A percentile compares a stretch with the other conserved stretches of the same genome.
These are phyloP conservation scores for Lophius americanus DNA, from an alignment of 2,797 vertebrate genomes.

Conservation along the genomic window DNA sequence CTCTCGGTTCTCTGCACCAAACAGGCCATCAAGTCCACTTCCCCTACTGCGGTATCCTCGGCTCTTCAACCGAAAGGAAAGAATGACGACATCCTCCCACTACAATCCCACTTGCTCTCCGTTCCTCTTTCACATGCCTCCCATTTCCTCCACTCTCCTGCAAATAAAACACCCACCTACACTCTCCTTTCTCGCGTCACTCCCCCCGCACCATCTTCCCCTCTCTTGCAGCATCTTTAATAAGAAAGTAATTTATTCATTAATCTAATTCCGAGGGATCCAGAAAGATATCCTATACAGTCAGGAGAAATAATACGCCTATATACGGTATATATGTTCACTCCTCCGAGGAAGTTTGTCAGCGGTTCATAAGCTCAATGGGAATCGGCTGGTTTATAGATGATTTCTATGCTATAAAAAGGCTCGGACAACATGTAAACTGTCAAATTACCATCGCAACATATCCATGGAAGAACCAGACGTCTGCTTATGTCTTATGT, in stretches of 20 bases:
- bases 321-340: conserved; percentile 7
- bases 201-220: conserved; percentile 1
- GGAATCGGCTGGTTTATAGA: too few species aligned
- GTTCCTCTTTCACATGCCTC: conserved; percentile 34
- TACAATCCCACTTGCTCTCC: conserved; percentile 44
- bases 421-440: conserved; percentile 11
- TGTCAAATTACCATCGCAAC: conserved; percentile 19
- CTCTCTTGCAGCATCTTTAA: conserved; percentile 12
- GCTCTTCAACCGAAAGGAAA: conserved; percentile 56
- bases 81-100: conserved; percentile 64
- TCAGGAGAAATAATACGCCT: conserved; percentile 11
- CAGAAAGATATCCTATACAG: conserved; percentile 18
- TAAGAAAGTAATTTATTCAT: conserved; percentile 58
- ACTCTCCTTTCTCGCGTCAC: conserved; percentile 7
- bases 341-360: too few species aligned
- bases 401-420: background rate
- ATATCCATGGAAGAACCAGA: conserved; percentile 1
- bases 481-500: background rate
- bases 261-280: conserved; percentile 47
- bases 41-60: conserved; percentile 44
- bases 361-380: too few species aligned
- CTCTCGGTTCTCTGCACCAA: conserved; percentile 59
- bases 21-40: conserved; percentile 73
- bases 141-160: conserved; percentile 46
- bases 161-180: conserved; percentile 46